Conservation (phyloP, 2,888 invertebrate genomes). For the Anarsia innoxiella region DNA sequence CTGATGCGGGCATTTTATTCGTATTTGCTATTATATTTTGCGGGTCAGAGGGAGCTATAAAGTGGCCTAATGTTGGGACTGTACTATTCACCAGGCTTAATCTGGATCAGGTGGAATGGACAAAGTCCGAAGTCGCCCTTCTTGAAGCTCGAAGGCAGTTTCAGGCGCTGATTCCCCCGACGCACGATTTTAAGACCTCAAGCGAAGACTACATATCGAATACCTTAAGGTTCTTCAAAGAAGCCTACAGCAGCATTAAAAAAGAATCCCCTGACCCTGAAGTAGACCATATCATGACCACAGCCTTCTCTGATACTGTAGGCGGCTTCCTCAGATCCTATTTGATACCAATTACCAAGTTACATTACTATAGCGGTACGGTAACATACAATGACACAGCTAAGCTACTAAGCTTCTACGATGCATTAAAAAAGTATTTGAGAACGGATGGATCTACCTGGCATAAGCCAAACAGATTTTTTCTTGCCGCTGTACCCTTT, state of each 20-base stretch:
- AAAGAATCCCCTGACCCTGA: constrained; percentile 29
- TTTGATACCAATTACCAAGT: constrained; percentile 75
- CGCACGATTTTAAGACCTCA: no score
- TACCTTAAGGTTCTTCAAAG: constrained; percentile 39
- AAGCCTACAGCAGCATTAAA: constrained; percentile 36
- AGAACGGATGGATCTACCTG: no score
- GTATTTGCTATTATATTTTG: constrained; percentile 19
- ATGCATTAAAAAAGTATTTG: constrained; percentile 74
- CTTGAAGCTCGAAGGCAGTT: constrained; percentile 44
- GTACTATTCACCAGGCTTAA: constrained; percentile 43
- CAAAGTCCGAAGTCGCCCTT: constrained; percentile 30
- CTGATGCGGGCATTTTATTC: constrained; percentile 27
- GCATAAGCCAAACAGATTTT: no score
- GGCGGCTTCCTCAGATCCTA: constrained; percentile 78
- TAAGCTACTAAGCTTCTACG: constrained; percentile 72
- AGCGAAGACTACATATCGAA: constrained; percentile 34
- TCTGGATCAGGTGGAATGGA: constrained; percentile 36
- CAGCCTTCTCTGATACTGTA: constrained; percentile 62
- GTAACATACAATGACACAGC: constrained; percentile 69
- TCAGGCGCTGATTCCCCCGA: constrained; percentile 45
- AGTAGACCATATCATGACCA: constrained; percentile 35
- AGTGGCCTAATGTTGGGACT: constrained; percentile 47
- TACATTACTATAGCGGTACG: constrained; percentile 77
- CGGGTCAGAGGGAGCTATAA: neutral
- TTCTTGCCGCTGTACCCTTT: no score